Evolutionary conservation across 2,888 invertebrate genomes (phyloP).

Genomic region (Orchesellides sinensis): DNA sequence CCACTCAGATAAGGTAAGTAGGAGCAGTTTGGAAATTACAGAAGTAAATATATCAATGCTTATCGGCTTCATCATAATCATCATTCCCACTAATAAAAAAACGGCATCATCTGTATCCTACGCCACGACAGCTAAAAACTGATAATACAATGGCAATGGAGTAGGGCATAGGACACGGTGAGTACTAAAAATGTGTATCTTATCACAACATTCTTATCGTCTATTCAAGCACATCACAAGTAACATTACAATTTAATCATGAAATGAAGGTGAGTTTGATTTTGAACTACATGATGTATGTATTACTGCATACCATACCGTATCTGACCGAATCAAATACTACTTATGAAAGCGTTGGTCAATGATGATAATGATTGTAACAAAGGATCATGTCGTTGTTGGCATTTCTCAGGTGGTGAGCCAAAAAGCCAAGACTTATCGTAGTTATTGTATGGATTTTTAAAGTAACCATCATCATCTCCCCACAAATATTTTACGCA

Average conservation of each 20-base stretch:
- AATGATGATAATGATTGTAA: background rate
- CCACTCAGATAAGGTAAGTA: too few relatives aligned
- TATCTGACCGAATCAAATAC: too few relatives aligned
- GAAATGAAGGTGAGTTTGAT: background rate
- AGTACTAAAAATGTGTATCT: conserved; percentile 27
- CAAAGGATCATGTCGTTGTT: background rate
- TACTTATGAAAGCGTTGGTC: background rate
- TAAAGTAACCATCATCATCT: too few relatives aligned
- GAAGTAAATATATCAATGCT: too few relatives aligned
- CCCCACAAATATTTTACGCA: too few relatives aligned
- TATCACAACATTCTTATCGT: conserved; percentile 19
- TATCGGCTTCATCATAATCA: background rate
- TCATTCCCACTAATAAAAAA: too few relatives aligned
- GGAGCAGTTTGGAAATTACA: too few relatives aligned
- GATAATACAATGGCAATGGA: background rate
- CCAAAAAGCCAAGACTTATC: too few relatives aligned
- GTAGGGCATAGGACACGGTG: background rate
- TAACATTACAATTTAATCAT: background rate
- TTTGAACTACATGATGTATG: background rate
- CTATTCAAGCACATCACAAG: background rate
- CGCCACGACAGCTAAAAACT: background rate
- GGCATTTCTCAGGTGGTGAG: background rate
- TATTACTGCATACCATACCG: background rate
- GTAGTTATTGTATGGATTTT: too few relatives aligned
- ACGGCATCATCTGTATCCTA: background rate